Evolutionary conservation across 2,113 vertebrate species (phyloP), one percentile per base, ranked within the genome.

Genomic region (Athene cunicularia): DNA sequence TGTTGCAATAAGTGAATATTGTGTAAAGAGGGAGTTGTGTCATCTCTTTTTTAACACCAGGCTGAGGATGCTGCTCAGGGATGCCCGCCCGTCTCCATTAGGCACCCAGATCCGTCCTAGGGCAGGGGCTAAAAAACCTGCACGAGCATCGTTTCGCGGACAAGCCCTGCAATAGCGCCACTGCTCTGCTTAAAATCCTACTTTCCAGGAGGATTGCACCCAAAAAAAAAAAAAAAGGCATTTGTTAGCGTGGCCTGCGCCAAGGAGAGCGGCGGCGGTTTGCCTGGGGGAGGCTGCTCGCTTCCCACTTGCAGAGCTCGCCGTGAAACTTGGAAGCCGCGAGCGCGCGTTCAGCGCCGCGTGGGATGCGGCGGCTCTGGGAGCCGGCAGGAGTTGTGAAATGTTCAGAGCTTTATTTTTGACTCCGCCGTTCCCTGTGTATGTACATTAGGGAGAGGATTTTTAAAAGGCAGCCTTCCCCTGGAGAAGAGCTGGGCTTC

Each of bases 361-460:
- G 94, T 96, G 94, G 96, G 94, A 81, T 89, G 95, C 52, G 23
- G 89, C n/a, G 5, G 95, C 89, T 87, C 77, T 1, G 77, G 91
- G 80, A 95, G 94, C 89, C 77, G 71, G 87, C 94, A 47, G 91
- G 94, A 97, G 91, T 47, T 97, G 95, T 94, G 95, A 96, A 94
- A 93, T 93, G 87, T 95, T 95, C 95, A 10, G 89, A 68, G 95
- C 89, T 95, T 97, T 96, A 95, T 97, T 97, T 97, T 95, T 96
- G 84, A 89, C 94, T 96, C 86, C 4, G 8, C 74, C 14, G 1
- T 23, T 97, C 66, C 86, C 91, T 67, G 88, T 88, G 86, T 95
- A 33, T 23, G 80, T 91, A 85, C 80, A 19, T 50, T 12, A 21
- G 73, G 75, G 91, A 86, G 96, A 74, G 80, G 53, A 87, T 82